phyloP scores from a whole-genome alignment of 2,888 invertebrate species.

The Patella pellucida region DNA sequence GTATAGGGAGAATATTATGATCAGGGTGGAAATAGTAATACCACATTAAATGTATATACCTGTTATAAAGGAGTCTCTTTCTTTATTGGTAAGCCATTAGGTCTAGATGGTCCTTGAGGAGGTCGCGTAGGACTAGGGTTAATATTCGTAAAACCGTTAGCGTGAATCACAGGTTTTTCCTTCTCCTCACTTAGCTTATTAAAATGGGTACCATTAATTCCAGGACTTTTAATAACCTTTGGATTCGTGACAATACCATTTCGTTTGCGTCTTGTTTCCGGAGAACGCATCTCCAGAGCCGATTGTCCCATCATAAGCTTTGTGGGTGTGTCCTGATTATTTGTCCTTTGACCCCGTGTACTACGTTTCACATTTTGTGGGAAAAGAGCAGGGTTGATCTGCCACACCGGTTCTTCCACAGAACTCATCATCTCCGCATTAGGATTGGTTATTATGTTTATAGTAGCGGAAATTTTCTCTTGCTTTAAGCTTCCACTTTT shows the following conservation, averaged over 20 bases:
- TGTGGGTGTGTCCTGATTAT: constrained; percentile 43
- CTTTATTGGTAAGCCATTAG: constrained; percentile 86
- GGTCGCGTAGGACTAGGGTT: constrained; percentile 20
- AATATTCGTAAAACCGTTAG: constrained; percentile 31
- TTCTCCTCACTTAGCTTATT: constrained; percentile 45
- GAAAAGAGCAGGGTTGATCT: constrained; percentile 56
- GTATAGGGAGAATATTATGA: no score
- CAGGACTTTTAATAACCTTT: constrained; percentile 59
- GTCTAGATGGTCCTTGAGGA: constrained; percentile 49
- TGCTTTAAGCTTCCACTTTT: constrained; percentile 51
- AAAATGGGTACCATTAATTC: constrained; percentile 45
- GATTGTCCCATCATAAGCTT: constrained; percentile 57
- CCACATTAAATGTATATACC: no score
- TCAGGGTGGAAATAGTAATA: no score
- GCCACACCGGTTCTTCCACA: constrained; percentile 66
- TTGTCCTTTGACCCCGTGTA: constrained; percentile 42
- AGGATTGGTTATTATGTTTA: constrained; percentile 64
- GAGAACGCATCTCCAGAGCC: constrained; percentile 61
- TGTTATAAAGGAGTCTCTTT: constrained; percentile 82
- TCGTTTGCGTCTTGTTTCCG: constrained; percentile 65
- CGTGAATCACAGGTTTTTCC: constrained; percentile 27
- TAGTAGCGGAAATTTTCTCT: constrained; percentile 56
- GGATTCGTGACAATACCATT: constrained; percentile 72
- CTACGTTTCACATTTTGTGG: constrained; percentile 42
- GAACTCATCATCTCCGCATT: constrained; percentile 57